phyloP scores from a whole-genome alignment of 2,888 invertebrate species.

The Bruchidius siliquastri region DNA sequence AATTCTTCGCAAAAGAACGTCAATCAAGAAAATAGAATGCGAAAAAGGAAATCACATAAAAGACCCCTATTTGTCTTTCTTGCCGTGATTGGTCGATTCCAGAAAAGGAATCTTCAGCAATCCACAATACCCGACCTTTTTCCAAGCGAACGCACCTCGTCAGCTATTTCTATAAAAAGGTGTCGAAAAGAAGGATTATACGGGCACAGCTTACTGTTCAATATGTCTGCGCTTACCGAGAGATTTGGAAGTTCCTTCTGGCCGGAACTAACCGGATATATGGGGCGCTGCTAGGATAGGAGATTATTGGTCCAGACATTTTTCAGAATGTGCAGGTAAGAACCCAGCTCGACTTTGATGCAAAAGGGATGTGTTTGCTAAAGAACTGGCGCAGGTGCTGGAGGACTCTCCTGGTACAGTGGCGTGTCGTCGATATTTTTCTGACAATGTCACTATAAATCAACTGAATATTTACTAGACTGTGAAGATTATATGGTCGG shows the following conservation, averaged over 20 bases:
- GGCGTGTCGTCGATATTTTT: neutral
- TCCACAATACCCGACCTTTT: neutral
- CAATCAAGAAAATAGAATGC: neutral
- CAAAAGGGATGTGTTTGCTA: neutral
- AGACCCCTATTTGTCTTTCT: neutral
- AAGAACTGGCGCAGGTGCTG: neutral
- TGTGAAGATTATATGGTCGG: no score
- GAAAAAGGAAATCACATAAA: neutral
- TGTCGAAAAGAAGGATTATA: neutral
- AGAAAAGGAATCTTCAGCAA: neutral
- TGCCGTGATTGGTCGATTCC: neutral
- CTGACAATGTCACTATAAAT: no score
- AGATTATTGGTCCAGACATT: neutral
- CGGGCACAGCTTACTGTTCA: neutral
- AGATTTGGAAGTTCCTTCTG: slow-evolving; percentile 2
- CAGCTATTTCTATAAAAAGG: neutral
- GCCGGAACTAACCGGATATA: neutral
- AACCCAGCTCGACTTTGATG: neutral
- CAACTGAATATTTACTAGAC: no score
- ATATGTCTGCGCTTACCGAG: neutral
- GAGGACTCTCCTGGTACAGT: neutral
- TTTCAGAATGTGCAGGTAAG: neutral
- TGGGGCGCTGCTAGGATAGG: no score
- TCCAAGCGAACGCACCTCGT: neutral
- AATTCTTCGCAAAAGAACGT: neutral